Percentiles rank a stretch among this genome's conserved stretches.
Evolutionary conservation across 1,140 invertebrate species (phyloP).

Genomic region (Hylaeus volcanicus): DNA sequence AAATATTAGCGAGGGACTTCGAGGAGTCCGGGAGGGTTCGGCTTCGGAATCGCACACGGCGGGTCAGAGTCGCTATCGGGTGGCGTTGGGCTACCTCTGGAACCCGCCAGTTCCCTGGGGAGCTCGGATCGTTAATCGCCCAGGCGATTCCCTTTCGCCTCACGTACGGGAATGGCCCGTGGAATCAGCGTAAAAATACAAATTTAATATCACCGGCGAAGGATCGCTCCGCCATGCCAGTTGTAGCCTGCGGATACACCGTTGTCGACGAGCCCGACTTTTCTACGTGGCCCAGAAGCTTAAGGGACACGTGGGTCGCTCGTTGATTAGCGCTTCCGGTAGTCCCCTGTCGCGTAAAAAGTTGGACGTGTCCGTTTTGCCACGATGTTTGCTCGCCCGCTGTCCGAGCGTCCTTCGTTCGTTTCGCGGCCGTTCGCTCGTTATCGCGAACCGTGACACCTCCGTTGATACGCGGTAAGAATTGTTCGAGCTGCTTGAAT

Average conservation of each 20-base stretch:
- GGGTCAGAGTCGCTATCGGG: conserved; percentile 63
- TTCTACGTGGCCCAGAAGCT: conserved; percentile 17
- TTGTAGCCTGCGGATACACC: conserved; percentile 26
- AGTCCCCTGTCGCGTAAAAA: too few species aligned
- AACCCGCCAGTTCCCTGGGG: conserved; percentile 69
- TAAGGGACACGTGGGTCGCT: background rate
- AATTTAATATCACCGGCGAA: conserved; percentile 78
- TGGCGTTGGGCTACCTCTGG: conserved; percentile 56
- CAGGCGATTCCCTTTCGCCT: conserved; percentile 79
- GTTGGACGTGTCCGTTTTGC: background rate
- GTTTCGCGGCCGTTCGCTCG: background rate
- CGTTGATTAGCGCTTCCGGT: conserved; percentile 26
- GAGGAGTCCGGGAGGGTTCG: conserved; percentile 46
- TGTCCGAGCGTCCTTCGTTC: background rate
- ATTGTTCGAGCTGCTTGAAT: too few species aligned
- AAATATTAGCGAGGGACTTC: conserved; percentile 68
- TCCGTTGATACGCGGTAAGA: background rate
- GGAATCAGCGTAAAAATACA: conserved; percentile 82
- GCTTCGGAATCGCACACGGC: conserved; percentile 57
- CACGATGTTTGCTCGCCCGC: background rate
- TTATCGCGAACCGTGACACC: background rate
- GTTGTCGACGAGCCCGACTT: conserved; percentile 22
- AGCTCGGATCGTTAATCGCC: conserved; percentile 80
- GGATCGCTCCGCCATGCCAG: conserved; percentile 47
- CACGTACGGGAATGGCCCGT: conserved; percentile 80